Evolutionary conservation across 2,888 invertebrate species (phyloP).

Genomic region (Andrena haemorrhoa): DNA sequence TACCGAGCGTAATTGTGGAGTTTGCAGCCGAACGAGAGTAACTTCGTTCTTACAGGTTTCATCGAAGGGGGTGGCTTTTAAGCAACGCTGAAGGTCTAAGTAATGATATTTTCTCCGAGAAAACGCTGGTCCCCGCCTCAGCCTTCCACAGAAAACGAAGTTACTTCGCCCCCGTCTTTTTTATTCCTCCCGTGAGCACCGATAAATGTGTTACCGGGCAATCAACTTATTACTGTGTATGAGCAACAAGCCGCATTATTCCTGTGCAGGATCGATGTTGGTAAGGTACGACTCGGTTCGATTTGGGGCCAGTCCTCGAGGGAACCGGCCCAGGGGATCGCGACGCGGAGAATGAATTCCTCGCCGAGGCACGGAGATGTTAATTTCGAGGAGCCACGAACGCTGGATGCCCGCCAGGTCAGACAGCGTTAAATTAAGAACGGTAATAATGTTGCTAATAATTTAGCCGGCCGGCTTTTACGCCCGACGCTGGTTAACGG

Average conservation of each 20-base stretch:
- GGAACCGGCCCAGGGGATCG: background rate
- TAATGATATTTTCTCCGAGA: slow-evolving; percentile 17
- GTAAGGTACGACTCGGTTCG: background rate
- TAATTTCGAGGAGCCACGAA: slow-evolving; percentile 44
- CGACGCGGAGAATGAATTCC: background rate
- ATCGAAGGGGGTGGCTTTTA: slow-evolving; percentile 14
- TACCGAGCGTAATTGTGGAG: background rate
- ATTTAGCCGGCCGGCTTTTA: slow-evolving; percentile 57
- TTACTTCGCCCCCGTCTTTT: background rate
- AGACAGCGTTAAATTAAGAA: slow-evolving; percentile 66
- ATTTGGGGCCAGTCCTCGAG: background rate
- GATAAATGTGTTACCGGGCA: background rate
- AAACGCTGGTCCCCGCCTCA: background rate
- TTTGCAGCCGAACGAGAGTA: background rate
- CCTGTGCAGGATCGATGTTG: too few relatives aligned
- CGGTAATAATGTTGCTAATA: slow-evolving; percentile 65
- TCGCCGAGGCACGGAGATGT: slow-evolving; percentile 10
- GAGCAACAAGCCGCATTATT: too few relatives aligned
- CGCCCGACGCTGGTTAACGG: slow-evolving; percentile 55
- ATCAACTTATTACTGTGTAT: background rate
- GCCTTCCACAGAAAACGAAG: background rate
- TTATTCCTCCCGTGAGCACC: background rate
- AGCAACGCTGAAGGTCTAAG: slow-evolving; percentile 5
- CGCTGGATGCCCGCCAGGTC: slow-evolving; percentile 62
- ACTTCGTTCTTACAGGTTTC: slow-evolving; percentile 33